Conservation (phyloP, 2,888 invertebrate species). For the Melanotus villosus region DNA sequence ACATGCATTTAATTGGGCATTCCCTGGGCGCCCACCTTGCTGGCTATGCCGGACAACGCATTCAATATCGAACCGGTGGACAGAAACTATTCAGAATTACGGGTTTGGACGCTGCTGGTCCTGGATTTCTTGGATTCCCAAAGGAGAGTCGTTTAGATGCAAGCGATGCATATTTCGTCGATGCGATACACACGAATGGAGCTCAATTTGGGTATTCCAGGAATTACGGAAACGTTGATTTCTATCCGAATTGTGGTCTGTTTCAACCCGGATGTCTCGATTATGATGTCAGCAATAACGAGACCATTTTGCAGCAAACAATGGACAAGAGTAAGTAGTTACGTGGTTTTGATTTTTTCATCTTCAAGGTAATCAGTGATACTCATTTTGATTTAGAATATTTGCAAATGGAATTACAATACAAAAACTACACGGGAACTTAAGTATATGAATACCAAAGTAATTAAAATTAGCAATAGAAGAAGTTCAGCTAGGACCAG, state of each 20-base stretch:
- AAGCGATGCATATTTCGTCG: conserved; percentile 78
- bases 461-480: no score
- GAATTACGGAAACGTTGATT: conserved; percentile 79
- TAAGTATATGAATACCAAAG: no score
- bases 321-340: conserved; percentile 39
- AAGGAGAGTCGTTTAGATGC: conserved; percentile 73
- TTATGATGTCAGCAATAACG: conserved; percentile 25
- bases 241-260: conserved; percentile 81
- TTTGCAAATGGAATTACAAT: no score
- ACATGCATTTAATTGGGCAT: conserved; percentile 52
- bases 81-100: conserved; percentile 43
- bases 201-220: conserved; percentile 78
- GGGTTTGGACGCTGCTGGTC: conserved; percentile 49
- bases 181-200: conserved; percentile 81
- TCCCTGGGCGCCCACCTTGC: conserved; percentile 53
- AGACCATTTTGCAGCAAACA: conserved; percentile 24
- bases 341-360: no score
- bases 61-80: conserved; percentile 34
- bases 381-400: no score
- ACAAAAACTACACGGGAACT: no score
- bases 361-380: no score
- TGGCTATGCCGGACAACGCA: conserved; percentile 48
- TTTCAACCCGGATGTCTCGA: conserved; percentile 76
- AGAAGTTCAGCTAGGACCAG: no score
- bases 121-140: conserved; percentile 40